Percentiles rank a stretch among this genome's conserved stretches.
These are phyloP conservation scores for Agrochola lota DNA, from an alignment of 2,888 invertebrate genomes.

Conservation along the genomic window DNA sequence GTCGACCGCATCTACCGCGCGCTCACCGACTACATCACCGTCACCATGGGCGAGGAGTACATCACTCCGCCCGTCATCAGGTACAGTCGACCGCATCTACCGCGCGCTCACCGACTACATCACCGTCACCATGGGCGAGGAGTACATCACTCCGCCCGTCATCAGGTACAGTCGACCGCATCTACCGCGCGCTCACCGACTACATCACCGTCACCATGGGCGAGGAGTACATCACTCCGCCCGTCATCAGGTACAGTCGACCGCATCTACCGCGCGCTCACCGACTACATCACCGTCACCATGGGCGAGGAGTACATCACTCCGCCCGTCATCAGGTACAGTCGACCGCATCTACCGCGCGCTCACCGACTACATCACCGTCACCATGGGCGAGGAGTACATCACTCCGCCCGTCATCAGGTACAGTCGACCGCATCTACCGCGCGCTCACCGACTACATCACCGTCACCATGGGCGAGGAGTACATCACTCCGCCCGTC, in stretches of 20 bases:
- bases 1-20: slow-evolving; percentile 96
- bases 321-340: slow-evolving; percentile 93
- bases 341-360: slow-evolving; percentile 96
- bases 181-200: slow-evolving; percentile 95
- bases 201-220: slow-evolving; percentile 96
- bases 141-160: slow-evolving; percentile 96
- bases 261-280: slow-evolving; percentile 96
- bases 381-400: slow-evolving; percentile 96
- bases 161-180: slow-evolving; percentile 94
- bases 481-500: slow-evolving; percentile 96
- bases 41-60: slow-evolving; percentile 96
- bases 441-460: slow-evolving; percentile 96
- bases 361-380: slow-evolving; percentile 95
- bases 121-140: slow-evolving; percentile 95
- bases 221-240: slow-evolving; percentile 96
- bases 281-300: slow-evolving; percentile 94
- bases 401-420: slow-evolving; percentile 96
- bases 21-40: slow-evolving; percentile 95
- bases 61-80: slow-evolving; percentile 96
- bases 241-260: slow-evolving; percentile 94
- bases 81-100: slow-evolving; percentile 95
- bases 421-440: slow-evolving; percentile 95
- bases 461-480: slow-evolving; percentile 95
- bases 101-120: slow-evolving; percentile 96
- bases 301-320: slow-evolving; percentile 97